Evolutionary conservation across 2,113 vertebrate species (phyloP), one percentile per base, ranked within the genome.

Genomic region (Pygoscelis antarcticus): DNA sequence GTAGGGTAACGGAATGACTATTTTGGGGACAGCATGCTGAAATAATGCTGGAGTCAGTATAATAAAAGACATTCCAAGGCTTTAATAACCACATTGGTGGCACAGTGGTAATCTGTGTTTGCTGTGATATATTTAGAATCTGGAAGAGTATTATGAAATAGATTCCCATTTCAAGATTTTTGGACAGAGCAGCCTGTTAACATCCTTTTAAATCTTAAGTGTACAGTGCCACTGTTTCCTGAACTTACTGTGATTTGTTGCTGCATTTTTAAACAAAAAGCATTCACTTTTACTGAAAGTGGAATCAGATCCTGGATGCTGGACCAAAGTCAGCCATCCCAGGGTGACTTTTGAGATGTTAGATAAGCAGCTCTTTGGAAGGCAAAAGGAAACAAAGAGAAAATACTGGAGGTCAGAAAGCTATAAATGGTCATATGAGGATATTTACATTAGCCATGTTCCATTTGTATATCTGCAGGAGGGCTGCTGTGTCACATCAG

Each of bases 111-210:
- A 86, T 81, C 76, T 91, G 40, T 90, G 78, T 90, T 96, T 91
- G 55, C 84, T 86, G 42, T 70, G 89, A 71, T 97, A 97, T 88
- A 95, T 96, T 93, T 97, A 91, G 84, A 94, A 62, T 82, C 78
- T 94, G 87, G 82, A 95, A 92, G 34, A 68, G 79, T 70, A 58
- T 91, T 94, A 66, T 0, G 1, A 89, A 97, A 87, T 29, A 87
- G 61, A 94, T 95, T 94, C 76, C 65, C 57, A 57, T 74, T 94
- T 94, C 90, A 82, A 87, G 58, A 89, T 44, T 93, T 95, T 84
- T 87, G 93, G 93, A 92, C 55, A 86, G 38, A 93, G 80, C 30
- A 93, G 61, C 65, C 76, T 89, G 80, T 68, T 96, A 96, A 83
- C 61, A 76, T 84, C 55, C 82, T 86, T 94, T 93, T 93, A 97